These are phyloP conservation scores for Drosophila kokeensis DNA, from an alignment of 2,888 invertebrate genomes.

Conservation along the genomic window DNA sequence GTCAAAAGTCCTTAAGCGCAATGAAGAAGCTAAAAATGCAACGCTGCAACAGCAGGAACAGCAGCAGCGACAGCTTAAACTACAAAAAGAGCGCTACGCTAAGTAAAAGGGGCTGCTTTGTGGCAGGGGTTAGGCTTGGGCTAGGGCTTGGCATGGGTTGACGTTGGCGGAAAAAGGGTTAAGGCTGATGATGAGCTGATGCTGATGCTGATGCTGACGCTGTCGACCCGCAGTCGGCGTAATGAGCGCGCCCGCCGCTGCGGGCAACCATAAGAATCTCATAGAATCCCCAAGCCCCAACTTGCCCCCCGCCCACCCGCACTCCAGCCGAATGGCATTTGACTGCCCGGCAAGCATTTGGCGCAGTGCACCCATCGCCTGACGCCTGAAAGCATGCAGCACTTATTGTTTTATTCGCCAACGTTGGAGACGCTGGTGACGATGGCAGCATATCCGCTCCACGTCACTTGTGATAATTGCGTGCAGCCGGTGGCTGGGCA, in stretches of 20 bases:
- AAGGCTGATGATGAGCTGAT: constrained; percentile 63
- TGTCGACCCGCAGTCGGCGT: constrained; percentile 65
- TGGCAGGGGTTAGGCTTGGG: background rate
- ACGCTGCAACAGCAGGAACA: constrained; percentile 67
- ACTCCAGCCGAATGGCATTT: constrained; percentile 41
- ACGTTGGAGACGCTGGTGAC: constrained; percentile 35
- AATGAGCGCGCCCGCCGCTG: constrained; percentile 75
- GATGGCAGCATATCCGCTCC: constrained; percentile 77
- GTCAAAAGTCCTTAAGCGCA: constrained; percentile 84
- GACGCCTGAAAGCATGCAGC: constrained; percentile 77
- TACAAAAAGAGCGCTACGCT: constrained; percentile 54
- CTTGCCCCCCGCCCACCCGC: background rate
- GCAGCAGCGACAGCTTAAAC: constrained; percentile 64
- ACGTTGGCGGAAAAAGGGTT: constrained; percentile 62
- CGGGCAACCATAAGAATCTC: constrained; percentile 75
- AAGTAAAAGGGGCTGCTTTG: constrained; percentile 18
- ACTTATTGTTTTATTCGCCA: constrained; percentile 78
- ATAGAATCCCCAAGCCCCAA: constrained; percentile 12
- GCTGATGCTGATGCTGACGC: constrained; percentile 47
- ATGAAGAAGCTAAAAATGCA: constrained; percentile 81
- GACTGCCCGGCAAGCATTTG: constrained; percentile 66
- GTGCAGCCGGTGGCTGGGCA: constrained; percentile 65
- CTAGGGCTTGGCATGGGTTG: constrained; percentile 1
- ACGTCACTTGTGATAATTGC: constrained; percentile 81
- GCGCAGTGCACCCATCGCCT: constrained; percentile 64